Percentiles rank a stretch among this genome's conserved stretches.
Evolutionary conservation across 2,888 invertebrate genomes (phyloP).

Genomic region (Drosophila pseudotakahashii): DNA sequence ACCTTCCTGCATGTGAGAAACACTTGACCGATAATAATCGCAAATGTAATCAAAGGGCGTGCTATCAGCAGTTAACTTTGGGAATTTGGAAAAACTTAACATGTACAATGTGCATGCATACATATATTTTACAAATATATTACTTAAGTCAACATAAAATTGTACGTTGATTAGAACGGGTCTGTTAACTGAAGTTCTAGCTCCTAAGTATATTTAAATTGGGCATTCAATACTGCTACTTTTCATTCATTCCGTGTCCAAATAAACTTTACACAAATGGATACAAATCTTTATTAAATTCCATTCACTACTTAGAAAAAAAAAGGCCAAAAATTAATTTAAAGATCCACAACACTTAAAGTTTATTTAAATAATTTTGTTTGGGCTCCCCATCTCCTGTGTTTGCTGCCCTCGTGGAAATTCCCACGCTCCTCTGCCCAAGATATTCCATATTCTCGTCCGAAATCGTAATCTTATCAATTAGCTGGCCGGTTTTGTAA

Average conservation of each 20-base stretch:
- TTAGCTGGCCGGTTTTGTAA: slow-evolving; percentile 16
- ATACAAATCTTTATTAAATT: neutral
- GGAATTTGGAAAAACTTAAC: neutral
- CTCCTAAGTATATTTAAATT: neutral
- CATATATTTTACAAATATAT: no score
- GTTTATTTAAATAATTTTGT: no score
- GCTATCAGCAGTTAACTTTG: neutral
- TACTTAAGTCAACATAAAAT: neutral
- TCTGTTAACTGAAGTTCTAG: neutral
- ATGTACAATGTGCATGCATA: no score
- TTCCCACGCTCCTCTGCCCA: slow-evolving; percentile 32
- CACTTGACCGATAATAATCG: slow-evolving; percentile 34
- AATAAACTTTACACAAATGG: no score
- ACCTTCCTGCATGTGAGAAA: slow-evolving; percentile 18
- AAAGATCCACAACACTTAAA: neutral
- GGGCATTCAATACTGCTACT: neutral
- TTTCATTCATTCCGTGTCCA: no score
- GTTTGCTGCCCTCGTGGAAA: slow-evolving; percentile 17
- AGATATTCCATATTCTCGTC: neutral
- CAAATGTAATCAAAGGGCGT: slow-evolving; percentile 22
- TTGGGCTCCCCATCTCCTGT: neutral
- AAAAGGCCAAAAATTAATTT: neutral
- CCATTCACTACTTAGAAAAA: neutral
- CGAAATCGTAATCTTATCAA: slow-evolving; percentile 39
- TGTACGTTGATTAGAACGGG: neutral